These are phyloP conservation scores for Sinopyrophorus schimmeli DNA, from an alignment of 2,888 invertebrate genomes.

Conservation along the genomic window DNA sequence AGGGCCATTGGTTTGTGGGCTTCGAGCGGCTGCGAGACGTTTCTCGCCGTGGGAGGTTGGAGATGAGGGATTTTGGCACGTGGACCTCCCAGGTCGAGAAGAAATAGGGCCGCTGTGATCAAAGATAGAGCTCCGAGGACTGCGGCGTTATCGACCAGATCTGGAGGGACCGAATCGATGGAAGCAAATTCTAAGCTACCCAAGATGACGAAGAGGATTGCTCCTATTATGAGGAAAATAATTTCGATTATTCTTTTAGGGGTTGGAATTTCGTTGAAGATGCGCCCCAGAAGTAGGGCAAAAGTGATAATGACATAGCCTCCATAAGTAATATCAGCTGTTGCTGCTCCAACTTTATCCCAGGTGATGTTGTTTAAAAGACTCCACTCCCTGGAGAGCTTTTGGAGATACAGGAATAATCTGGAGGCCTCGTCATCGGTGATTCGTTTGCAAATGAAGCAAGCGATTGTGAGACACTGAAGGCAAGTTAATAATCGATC, in stretches of 20 bases:
- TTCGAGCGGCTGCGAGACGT: constrained; percentile 24
- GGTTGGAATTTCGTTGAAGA: constrained; percentile 67
- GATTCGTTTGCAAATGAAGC: constrained; percentile 69
- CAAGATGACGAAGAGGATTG: constrained; percentile 68
- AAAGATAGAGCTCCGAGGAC: constrained; percentile 70
- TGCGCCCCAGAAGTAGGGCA: constrained; percentile 67
- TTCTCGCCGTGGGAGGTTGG: constrained; percentile 8
- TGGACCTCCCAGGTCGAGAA: constrained; percentile 68
- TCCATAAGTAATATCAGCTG: constrained; percentile 69
- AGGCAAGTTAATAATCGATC: too few species aligned
- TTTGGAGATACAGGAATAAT: constrained; percentile 69
- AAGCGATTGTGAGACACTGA: constrained; percentile 69
- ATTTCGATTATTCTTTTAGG: constrained; percentile 67
- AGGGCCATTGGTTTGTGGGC: constrained; percentile 7
- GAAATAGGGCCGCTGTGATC: constrained; percentile 68
- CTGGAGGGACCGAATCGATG: constrained; percentile 69
- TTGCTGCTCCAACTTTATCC: constrained; percentile 69
- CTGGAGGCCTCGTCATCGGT: constrained; percentile 74
- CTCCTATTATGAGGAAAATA: constrained; percentile 70
- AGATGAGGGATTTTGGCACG: constrained; percentile 53
- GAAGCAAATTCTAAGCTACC: constrained; percentile 73
- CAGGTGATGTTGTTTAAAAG: constrained; percentile 74
- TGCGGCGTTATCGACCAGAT: constrained; percentile 71
- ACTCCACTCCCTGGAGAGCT: constrained; percentile 75
- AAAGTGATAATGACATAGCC: constrained; percentile 72